Evolutionary conservation across 2,888 invertebrate species (phyloP).

Genomic region (Tipula vernalis): DNA sequence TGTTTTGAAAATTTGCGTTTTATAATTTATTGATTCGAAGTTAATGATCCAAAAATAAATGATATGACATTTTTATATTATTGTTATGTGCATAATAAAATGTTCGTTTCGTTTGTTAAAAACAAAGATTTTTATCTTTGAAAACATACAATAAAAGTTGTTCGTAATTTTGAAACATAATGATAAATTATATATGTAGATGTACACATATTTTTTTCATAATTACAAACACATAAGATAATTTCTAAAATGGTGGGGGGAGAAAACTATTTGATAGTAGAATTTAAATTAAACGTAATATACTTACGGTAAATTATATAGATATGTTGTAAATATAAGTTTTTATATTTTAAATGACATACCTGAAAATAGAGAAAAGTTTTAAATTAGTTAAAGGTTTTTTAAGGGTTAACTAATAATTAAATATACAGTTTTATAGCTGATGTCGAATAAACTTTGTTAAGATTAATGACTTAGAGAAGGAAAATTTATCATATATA

Average conservation of each 20-base stretch:
- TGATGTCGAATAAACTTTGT: not conserved
- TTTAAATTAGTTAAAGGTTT: not conserved
- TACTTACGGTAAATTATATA: not conserved
- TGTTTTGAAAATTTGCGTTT: not conserved
- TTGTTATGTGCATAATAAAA: not conserved
- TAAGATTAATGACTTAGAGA: not conserved
- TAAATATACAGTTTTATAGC: not conserved
- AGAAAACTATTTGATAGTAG: not conserved
- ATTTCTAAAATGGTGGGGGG: not conserved
- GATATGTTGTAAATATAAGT: not conserved
- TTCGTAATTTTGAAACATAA: not conserved
- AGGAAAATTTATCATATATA: not conserved
- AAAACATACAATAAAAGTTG: not conserved
- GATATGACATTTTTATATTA: not conserved
- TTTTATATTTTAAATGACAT: not conserved
- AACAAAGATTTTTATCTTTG: not conserved
- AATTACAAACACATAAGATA: not conserved
- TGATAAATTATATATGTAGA: not conserved
- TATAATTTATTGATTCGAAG: not conserved
- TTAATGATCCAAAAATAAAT: not conserved
- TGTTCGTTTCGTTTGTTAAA: not conserved
- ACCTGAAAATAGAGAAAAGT: not conserved
- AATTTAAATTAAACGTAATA: not conserved
- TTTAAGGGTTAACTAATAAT: not conserved
- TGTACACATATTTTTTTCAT: not conserved